Percentiles rank a stretch among this genome's conserved stretches.
Evolutionary conservation across 1,140 invertebrate species (phyloP).

Genomic region (Dufourea novaeangliae): DNA sequence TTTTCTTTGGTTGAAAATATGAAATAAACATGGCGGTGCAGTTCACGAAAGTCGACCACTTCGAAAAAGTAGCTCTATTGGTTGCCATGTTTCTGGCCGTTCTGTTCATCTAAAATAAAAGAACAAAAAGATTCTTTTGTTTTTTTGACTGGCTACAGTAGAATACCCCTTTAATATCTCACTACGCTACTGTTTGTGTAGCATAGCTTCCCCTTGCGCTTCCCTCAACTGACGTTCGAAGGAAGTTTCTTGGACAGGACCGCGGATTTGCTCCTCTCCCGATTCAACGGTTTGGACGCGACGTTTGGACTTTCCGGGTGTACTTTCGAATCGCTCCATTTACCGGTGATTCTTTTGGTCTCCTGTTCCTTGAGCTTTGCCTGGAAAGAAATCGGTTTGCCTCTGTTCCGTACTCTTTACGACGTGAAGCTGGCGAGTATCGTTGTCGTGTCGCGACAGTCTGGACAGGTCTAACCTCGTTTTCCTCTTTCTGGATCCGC

Average conservation of each 20-base stretch:
- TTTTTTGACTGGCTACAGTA: too few species aligned
- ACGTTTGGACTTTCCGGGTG: constrained; percentile 58
- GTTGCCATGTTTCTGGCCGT: too few species aligned
- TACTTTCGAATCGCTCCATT: constrained; percentile 68
- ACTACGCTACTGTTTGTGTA: too few species aligned
- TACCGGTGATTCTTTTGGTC: constrained; percentile 62
- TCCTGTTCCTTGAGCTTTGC: constrained; percentile 69
- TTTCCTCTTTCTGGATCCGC: constrained; percentile 84
- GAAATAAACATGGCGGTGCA: too few species aligned
- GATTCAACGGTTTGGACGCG: constrained; percentile 16
- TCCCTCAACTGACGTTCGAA: neutral
- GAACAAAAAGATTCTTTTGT: too few species aligned
- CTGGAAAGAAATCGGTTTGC: constrained; percentile 51
- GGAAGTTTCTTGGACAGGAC: neutral
- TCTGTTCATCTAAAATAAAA: too few species aligned
- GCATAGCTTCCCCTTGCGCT: neutral
- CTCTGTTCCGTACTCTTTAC: too few species aligned
- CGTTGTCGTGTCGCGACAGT: neutral
- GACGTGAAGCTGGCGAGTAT: too few species aligned
- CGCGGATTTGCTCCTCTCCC: constrained; percentile 34
- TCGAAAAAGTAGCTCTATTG: too few species aligned
- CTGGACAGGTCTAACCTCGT: constrained; percentile 78
- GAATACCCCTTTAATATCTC: too few species aligned
- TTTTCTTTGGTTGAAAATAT: too few species aligned
- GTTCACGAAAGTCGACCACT: too few species aligned